phyloP scores from a whole-genome alignment of 1,140 invertebrate genomes.

The Hypsibius dujardini region DNA sequence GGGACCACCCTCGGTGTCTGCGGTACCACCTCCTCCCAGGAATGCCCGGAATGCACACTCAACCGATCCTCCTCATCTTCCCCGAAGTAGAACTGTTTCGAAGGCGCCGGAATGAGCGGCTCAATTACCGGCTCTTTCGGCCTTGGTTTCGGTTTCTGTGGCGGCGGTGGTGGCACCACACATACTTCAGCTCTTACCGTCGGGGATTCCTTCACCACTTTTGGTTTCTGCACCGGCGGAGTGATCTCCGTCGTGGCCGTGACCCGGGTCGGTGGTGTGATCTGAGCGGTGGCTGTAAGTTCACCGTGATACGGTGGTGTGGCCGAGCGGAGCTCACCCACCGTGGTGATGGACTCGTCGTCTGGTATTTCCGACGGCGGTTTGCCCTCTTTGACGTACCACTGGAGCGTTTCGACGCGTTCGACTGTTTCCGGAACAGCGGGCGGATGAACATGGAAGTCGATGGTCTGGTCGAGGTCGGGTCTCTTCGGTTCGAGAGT shows the following conservation, averaged over 20 bases:
- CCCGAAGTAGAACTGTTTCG: not conserved
- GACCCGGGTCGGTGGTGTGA: not conserved
- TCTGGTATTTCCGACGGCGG: not conserved
- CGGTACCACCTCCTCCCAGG: not conserved
- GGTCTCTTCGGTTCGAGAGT: conserved; percentile 9
- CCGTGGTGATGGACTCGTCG: not conserved
- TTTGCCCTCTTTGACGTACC: conserved; percentile 6
- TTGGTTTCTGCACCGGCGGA: not conserved
- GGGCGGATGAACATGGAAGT: not conserved
- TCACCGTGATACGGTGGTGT: not conserved
- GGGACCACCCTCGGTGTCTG: not conserved
- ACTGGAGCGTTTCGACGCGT: not conserved
- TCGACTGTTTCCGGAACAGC: not conserved
- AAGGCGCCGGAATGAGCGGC: not conserved
- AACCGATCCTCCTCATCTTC: conserved; percentile 9
- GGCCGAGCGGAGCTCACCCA: not conserved
- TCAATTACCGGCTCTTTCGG: no score
- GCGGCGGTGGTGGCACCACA: no score
- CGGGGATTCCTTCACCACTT: not conserved
- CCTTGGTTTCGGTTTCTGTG: no score
- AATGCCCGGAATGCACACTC: not conserved
- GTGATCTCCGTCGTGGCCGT: not conserved
- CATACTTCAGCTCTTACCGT: not conserved
- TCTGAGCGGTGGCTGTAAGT: conserved; percentile 1
- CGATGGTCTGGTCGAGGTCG: not conserved